Evolutionary conservation across 2,797 vertebrate genomes (phyloP), one percentile per base, ranked within the genome.

Genomic region (Halcyon leucocephala): DNA sequence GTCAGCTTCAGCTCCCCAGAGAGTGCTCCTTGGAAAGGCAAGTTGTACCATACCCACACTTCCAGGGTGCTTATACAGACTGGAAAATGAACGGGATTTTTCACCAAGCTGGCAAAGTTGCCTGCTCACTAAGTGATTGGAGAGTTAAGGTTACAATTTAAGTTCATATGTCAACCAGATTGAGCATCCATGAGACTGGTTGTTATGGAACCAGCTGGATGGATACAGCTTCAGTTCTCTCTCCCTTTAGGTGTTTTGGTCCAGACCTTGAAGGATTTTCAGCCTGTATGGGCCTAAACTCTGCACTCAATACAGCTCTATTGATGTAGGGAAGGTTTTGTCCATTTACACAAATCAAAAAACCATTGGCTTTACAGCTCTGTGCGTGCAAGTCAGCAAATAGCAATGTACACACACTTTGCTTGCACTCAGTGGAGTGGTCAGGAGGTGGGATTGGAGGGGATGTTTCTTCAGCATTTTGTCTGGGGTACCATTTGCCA

Each of bases 41-140:
- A 54, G 13, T 14, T 55, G 21, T 42, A n/a, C 46, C 39, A 62
- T n/a, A 33, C 24, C 48, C 35, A 29, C n/a, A 14, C 28, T 71
- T 41, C 9, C 20, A 48, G 0, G 33, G 54, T 39, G 22, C 12
- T 76, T 21, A 2, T 1, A 5, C 6, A n/a, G 67, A 28, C 5
- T 3, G 28, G 33, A 41, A 25, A 80, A 77, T 10, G 18, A 80
- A 46, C 3, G 10, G 44, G 26, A 55, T 18, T 88, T 74, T 71
- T 42, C 15, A 18, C 9, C 19, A 7, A 61, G 13, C 10, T 72
- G 72, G 28, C 28, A 46, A 39, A 9, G 17, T 76, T 24, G 29
- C 76, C 79, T 88, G 17, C 28, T 82, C n/a, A 24, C 21, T 10
- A 21, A 26, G 42, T 28, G 54, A 11, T 4, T 55, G 67, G n/a